Conservation (phyloP, 2,797 vertebrate genomes). For the Yasuhikotakia modesta region DNA sequence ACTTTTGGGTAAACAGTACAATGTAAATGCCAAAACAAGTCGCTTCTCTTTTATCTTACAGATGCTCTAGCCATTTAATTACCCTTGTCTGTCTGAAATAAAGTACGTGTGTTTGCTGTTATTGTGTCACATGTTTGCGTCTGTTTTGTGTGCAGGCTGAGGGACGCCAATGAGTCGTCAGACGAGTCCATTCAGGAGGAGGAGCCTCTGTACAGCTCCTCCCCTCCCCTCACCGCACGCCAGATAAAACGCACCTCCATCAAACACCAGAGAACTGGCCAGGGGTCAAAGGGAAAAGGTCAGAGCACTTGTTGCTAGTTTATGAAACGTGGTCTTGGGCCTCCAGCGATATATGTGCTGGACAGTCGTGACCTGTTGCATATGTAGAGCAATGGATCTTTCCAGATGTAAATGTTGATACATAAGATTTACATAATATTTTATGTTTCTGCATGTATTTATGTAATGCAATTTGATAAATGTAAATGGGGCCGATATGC, state of each 20-base stretch:
- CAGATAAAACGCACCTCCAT: slow-evolving; percentile 94
- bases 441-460: no score
- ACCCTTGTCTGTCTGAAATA: no score
- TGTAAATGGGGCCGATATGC: neutral
- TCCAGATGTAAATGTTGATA: no score
- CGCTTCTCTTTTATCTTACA: no score
- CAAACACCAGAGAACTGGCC: slow-evolving; percentile 85
- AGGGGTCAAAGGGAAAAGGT: slow-evolving; percentile 78
- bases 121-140: no score
- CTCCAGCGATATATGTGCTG: no score
- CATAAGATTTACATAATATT: no score
- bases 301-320: neutral
- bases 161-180: slow-evolving; percentile 82
- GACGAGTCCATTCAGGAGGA: slow-evolving; percentile 85
- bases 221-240: slow-evolving; percentile 87
- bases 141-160: slow-evolving; percentile 73
- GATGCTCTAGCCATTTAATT: no score
- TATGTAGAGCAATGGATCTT: no score
- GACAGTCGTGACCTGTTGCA: neutral
- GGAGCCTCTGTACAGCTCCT: slow-evolving; percentile 83
- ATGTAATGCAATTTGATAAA: neutral
- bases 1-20: no score
- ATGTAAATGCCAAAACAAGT: no score
- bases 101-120: neutral
- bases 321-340: neutral